Evolutionary conservation across 2,113 vertebrate genomes (phyloP).

Genomic region (Herpetotheres cachinnans): DNA sequence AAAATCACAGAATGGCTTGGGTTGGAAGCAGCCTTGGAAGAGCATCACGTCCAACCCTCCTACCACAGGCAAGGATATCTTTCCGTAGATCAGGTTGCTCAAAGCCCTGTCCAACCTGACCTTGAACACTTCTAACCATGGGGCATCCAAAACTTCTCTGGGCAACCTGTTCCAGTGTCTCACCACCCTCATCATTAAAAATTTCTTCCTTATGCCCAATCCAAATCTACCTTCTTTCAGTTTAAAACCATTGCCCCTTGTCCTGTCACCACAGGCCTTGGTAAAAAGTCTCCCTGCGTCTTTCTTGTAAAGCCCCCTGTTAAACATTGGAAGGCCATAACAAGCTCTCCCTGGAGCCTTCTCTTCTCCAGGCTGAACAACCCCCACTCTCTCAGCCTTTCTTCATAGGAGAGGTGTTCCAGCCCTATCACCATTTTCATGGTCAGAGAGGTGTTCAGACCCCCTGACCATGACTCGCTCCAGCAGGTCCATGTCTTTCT

Average conservation of each 20-base stretch:
- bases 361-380: background rate
- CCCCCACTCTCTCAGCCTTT: background rate
- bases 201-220: background rate
- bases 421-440: too few species aligned
- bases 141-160: background rate
- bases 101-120: too few species aligned
- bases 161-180: background rate
- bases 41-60: background rate
- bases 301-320: background rate
- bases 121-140: background rate
- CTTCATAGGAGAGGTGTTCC: background rate
- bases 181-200: too few species aligned
- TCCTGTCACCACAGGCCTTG: background rate
- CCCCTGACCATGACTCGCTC: fast-evolving
- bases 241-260: background rate
- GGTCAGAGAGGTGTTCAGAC: too few species aligned
- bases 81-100: too few species aligned
- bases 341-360: fast-evolving
- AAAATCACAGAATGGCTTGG: background rate
- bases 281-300: background rate
- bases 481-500: background rate
- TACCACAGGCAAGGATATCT: background rate
- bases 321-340: background rate
- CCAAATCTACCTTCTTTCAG: background rate
- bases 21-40: background rate